Evolutionary conservation across 2,797 vertebrate species (phyloP), one percentile per base, ranked within the genome.

Genomic region (Chaetophractus vellerosus): DNA sequence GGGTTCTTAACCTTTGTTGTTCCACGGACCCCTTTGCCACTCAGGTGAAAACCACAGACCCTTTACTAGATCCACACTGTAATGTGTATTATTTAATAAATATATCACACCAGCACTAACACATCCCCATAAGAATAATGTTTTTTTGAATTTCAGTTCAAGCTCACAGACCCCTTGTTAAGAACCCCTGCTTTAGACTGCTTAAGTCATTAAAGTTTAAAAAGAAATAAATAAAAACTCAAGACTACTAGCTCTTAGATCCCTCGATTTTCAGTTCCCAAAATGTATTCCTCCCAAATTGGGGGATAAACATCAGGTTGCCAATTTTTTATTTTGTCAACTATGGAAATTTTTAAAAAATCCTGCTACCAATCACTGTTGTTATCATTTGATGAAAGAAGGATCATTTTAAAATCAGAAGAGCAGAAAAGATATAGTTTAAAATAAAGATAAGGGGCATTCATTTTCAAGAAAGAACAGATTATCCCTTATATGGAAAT

Each of bases 391-490:
- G 80, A 64, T 59, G 76, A 88, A 88, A 88, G 63, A 90, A 81
- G 83, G 59, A 31, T 3, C 45, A 28, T 91, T 76, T 96, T 93
- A 88, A 96, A 79, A 81, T 90, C 52, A 93, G 78, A 90, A 61
- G 69, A 80, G 31, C 57, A 66, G 38, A 86, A 83, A 68, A 92
- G 24, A 68, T 91, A 10, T 28, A 82, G 16, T 84, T 94, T 85
- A 69, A 85, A 59, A 21, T 45, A 50, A 31, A 48, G 45, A 31
- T 90, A 95, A 91, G 19, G 48, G 45, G 50, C 48, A 87, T 1
- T 88, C 55, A 92, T 85, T 88, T 48, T 92, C 36, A 93, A 80
- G 76, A 94, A 97, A 82, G 74, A 88, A 38, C 14, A 76, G 23
- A 5, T 79, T 94, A 24, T 94, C 1, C 66, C 68, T 31, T 59